Evolutionary conservation across 2,113 vertebrate species (phyloP).

Genomic region (Delphinus delphis): DNA sequence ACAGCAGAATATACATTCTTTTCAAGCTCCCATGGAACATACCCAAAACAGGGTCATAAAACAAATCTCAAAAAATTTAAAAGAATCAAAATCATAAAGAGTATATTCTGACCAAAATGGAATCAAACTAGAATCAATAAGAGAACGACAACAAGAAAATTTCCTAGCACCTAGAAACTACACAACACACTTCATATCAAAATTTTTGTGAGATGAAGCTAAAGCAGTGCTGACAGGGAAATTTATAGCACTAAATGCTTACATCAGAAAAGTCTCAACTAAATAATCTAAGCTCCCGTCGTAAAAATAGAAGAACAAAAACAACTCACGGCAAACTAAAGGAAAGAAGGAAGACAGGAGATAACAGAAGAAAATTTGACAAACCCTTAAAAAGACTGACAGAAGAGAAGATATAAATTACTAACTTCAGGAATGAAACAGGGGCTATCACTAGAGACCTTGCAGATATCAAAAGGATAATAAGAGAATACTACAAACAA

Average conservation of each 20-base stretch:
- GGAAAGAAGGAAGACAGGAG: not conserved
- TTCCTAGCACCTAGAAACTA: not conserved
- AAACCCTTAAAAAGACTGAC: not conserved
- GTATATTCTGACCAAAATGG: not conserved
- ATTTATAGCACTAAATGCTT: not conserved
- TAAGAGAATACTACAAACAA: not conserved
- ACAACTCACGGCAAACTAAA: not conserved
- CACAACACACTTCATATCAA: not conserved
- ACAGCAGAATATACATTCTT: not conserved
- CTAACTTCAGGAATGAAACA: conserved; percentile 17
- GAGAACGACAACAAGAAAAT: not conserved
- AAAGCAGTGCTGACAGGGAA: not conserved
- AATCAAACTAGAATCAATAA: not conserved
- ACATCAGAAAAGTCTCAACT: not conserved
- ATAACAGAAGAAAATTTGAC: not conserved
- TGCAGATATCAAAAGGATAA: not conserved
- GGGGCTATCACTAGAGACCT: not conserved
- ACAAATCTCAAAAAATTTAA: not conserved
- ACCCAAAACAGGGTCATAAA: not conserved
- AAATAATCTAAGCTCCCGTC: not conserved
- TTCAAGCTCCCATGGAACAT: not conserved
- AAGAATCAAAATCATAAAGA: not conserved
- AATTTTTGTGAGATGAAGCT: not conserved
- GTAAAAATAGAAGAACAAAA: not conserved
- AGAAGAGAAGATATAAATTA: not conserved